Evolutionary conservation across 2,797 vertebrate genomes (phyloP).

Genomic region (Rhabdophis nuchalis): DNA sequence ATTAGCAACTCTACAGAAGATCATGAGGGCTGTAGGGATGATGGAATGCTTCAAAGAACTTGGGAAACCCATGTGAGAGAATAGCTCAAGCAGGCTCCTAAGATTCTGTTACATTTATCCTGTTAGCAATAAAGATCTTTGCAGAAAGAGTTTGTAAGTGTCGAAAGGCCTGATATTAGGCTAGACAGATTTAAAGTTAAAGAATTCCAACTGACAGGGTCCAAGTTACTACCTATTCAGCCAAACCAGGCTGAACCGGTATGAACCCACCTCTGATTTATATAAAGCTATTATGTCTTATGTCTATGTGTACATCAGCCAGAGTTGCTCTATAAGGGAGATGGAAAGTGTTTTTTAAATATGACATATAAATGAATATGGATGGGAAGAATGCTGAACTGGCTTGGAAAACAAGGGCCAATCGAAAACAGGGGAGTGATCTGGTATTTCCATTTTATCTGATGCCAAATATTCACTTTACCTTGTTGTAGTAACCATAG

Average conservation of each 20-base stretch:
- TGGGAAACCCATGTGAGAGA: neutral
- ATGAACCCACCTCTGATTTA: neutral
- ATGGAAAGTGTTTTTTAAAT: neutral
- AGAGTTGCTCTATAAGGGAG: neutral
- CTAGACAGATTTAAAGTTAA: too few relatives aligned
- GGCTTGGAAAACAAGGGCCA: neutral
- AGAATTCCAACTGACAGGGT: too few relatives aligned
- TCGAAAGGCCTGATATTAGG: neutral
- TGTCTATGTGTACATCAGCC: neutral
- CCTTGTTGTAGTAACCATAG: constrained; percentile 98
- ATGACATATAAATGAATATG: neutral
- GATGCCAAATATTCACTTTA: constrained; percentile 38
- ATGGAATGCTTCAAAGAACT: neutral
- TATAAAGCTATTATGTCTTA: neutral
- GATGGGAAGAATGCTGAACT: neutral
- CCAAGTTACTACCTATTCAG: too few relatives aligned
- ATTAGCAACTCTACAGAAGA: neutral
- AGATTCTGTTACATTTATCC: too few relatives aligned
- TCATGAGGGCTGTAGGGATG: neutral
- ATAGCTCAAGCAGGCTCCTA: too few relatives aligned
- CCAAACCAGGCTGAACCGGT: too few relatives aligned
- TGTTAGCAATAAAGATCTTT: too few relatives aligned
- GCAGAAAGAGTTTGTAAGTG: neutral
- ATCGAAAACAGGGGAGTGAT: neutral
- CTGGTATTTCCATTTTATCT: neutral